Evolutionary conservation across 1,140 invertebrate species (phyloP), one percentile per base, ranked within the genome.

Genomic region (Amyelois transitella): DNA sequence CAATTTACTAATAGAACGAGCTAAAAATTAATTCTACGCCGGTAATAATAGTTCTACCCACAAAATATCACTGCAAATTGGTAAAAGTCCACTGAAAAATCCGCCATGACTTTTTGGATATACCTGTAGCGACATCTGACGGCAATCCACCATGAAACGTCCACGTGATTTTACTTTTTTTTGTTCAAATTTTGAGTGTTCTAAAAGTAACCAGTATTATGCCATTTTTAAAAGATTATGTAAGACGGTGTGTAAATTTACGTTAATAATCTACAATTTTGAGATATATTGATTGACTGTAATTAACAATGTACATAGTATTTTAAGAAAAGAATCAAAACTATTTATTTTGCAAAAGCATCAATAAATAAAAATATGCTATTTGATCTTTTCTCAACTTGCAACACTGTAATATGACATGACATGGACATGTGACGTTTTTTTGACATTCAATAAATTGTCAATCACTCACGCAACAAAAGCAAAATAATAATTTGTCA

Each of bases 61-160:
- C 85, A 66, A 86, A 80, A 72, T 74, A 67, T 48, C 67, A 38
- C 32, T 38, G 66, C 72, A 76, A 77, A 77, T 75, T 62, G 75
- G 65, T 71, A 78, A 77, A 45, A 83, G 76, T 64, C 57, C 72
- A 75, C 60, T 75, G 68, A 77, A 79, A 80, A 81, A 83, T 86
- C 78, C 82, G 82, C 85, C 81, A 88, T 88, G 78, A 87, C 77
- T 83, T 84, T 72, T 66, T 56, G 58, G 70, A 77, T 67, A 72
- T 66, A 64, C 64, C 65, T 48, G 59, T 69, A 69, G 75, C 77
- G 84, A 84, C 84, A 86, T 87, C 84, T 84, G 77, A 75, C 71
- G 81, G 60, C 55, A 25, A 38, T 38, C 32, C 43, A 62, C 18
- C 51, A 18, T 48, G 58, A 64, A 73, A 56, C 69, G 54, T 62